Evolutionary conservation across 1,140 invertebrate species (phyloP), one percentile per base, ranked within the genome.

Genomic region (Rhynchophorus ferrugineus): DNA sequence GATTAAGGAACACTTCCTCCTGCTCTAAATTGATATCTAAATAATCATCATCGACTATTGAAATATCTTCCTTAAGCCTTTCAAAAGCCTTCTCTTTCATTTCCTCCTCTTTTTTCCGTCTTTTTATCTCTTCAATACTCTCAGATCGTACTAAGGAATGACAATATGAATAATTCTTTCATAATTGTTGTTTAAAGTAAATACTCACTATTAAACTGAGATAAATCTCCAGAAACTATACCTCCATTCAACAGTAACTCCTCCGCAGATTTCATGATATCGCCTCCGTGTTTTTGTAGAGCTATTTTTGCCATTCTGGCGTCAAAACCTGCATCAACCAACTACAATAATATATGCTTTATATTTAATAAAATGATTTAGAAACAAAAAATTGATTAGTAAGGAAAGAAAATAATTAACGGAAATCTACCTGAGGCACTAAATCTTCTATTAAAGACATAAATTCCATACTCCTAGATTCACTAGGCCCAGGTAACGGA

Each of bases 251-350:
- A 35, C 20, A 71, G 47, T 14, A 84, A 66, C 29, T 74, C 65
- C 29, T 82, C 80, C 0, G 79, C 73, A 1, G 82, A 79, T 20
- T 62, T 64, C 49, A 73, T 67, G 9, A 81, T 55, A 66, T 81
- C 69, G 41, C 82, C 83, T 2, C 60, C 46, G 9, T 74, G 61
- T 20, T 75, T 70, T 21, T 73, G 64, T 7, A 85, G 68, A 0
- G 81, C 81, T 8, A 69, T 56, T 49, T 70, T 71, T 1, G 74
- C 77, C 53, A 75, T 72, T 9, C 73, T 63, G 2, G 65, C 45
- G n/a, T 75, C 71, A 68, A 84, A 85, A 0, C 84, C 84, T 56
- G 83, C 73, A 9, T 72, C 67, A 19, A 74, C 68, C 17, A 85
- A 73, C 67, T 47, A 36, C 29, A 58, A 60, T 29, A 29, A n/a